These are phyloP conservation scores for Apamea monoglypha DNA, from an alignment of 2,888 invertebrate genomes.

Conservation along the genomic window DNA sequence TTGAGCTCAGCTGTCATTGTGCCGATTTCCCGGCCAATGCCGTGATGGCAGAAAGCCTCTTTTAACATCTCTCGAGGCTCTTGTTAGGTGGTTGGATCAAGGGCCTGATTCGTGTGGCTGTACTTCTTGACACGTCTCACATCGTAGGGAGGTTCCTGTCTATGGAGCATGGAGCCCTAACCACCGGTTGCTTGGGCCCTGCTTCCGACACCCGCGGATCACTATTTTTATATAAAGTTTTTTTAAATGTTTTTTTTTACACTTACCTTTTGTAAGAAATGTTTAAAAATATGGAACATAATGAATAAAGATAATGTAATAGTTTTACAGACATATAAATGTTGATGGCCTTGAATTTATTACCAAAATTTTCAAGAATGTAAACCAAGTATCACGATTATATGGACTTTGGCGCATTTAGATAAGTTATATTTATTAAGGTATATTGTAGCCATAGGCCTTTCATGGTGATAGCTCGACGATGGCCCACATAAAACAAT, in stretches of 20 bases:
- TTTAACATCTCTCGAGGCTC: not conserved
- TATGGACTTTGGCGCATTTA: constrained; percentile 57
- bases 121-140: not conserved
- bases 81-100: not conserved
- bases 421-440: constrained; percentile 27
- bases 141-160: not conserved
- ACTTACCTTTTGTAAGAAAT: not conserved
- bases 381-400: constrained; percentile 60
- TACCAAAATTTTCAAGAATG: constrained; percentile 64
- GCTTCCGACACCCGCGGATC: not conserved
- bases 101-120: not conserved
- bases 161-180: not conserved
- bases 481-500: constrained; percentile 36
- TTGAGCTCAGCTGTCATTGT: not conserved
- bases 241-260: not conserved
- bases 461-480: constrained; percentile 65
- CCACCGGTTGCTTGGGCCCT: not conserved
- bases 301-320: not conserved
- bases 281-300: not conserved
- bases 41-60: not conserved
- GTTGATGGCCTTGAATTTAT: not conserved
- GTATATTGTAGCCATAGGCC: constrained; percentile 53
- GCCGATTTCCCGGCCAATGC: not conserved
- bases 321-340: too few species aligned
- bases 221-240: not conserved